Evolutionary conservation across 2,113 vertebrate species (phyloP).

Genomic region (Sorex araneus): DNA sequence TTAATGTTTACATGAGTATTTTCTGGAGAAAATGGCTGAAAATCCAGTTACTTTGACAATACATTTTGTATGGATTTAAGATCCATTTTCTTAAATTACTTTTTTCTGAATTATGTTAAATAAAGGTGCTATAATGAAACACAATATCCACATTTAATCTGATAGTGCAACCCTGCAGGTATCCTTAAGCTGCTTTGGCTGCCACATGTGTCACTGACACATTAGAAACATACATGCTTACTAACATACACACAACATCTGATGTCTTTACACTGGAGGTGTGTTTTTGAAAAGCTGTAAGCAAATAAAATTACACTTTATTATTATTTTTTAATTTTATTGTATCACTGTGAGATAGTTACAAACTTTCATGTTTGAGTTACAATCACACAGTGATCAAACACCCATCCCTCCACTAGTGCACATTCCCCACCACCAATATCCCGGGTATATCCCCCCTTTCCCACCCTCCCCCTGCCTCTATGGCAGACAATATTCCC

Average conservation of each 20-base stretch:
- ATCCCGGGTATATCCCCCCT: too few species aligned
- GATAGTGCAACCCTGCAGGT: not conserved
- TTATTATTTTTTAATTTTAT: too few species aligned
- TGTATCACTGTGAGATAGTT: too few species aligned
- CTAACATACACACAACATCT: not conserved
- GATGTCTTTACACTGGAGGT: slow-evolving; percentile 8
- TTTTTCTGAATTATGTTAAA: slow-evolving; percentile 41
- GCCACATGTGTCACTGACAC: not conserved
- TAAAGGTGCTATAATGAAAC: not conserved
- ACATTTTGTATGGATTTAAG: not conserved
- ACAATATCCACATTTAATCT: slow-evolving; percentile 1
- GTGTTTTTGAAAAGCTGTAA: slow-evolving; percentile 23
- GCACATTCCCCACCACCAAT: too few species aligned
- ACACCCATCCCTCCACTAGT: too few species aligned
- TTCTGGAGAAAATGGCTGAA: slow-evolving; percentile 30
- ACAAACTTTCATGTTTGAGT: too few species aligned
- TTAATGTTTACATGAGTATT: slow-evolving; percentile 12
- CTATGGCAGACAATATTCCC: too few species aligned
- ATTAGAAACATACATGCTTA: not conserved
- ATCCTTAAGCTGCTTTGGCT: slow-evolving; percentile 17
- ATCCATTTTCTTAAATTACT: not conserved
- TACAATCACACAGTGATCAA: too few species aligned
- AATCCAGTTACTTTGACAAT: slow-evolving; percentile 32
- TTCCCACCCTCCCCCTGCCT: too few species aligned
- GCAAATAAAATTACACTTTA: slow-evolving; percentile 40